These are phyloP conservation scores for Philopotamus ludificatus DNA, from an alignment of 1,140 invertebrate species.

Conservation along the genomic window DNA sequence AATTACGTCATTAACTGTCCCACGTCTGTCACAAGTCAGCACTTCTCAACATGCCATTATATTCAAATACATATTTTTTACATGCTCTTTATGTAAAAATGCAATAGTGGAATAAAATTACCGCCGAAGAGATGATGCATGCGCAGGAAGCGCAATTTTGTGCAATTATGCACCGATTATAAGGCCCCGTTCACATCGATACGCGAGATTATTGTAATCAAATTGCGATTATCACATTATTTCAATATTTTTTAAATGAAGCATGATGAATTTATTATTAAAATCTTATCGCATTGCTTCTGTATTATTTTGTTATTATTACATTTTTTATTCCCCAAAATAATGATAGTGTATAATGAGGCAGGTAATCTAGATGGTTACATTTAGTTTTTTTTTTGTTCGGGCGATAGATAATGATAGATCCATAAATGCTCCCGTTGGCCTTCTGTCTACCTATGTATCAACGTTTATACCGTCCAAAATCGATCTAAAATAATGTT, in stretches of 20 bases:
- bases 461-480: no score
- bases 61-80: no score
- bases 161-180: conserved; percentile 10
- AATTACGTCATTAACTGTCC: no score
- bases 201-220: conserved; percentile 4
- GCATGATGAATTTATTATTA: no score
- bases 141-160: conserved; percentile 22
- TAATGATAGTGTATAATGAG: not conserved
- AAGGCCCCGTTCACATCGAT: not conserved
- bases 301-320: no score
- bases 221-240: conserved; percentile 16
- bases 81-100: no score
- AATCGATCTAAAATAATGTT: no score
- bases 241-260: conserved; percentile 19
- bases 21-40: no score
- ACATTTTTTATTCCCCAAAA: not conserved
- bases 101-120: conserved; percentile 5
- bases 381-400: conserved; percentile 7
- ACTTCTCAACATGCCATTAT: no score
- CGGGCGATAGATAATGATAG: conserved; percentile 17
- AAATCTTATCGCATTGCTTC: no score
- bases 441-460: conserved; percentile 10
- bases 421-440: conserved; percentile 18
- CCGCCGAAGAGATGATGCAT: conserved; percentile 24
- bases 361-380: conserved; percentile 10